Conservation (phyloP, 2,113 vertebrate species). For the Argyrosomus japonicus region DNA sequence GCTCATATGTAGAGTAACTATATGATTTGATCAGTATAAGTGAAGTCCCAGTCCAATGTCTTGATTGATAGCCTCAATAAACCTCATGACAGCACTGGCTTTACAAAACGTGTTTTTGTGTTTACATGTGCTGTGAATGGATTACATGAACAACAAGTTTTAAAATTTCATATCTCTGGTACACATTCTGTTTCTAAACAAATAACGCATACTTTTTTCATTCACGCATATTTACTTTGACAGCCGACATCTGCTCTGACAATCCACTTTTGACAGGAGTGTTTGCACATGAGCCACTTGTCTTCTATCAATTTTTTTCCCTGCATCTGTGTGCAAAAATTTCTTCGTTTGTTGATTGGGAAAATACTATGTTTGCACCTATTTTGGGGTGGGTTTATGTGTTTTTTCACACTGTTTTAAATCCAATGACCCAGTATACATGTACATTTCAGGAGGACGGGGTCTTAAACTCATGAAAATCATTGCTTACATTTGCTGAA, state of each 20-base stretch:
- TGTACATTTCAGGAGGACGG: neutral
- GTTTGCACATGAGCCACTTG: neutral
- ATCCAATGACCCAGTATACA: neutral
- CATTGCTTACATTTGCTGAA: neutral
- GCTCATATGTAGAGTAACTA: neutral
- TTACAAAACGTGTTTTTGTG: neutral
- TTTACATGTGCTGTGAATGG: neutral
- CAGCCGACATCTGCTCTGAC: neutral
- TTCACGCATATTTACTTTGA: conserved; percentile 8
- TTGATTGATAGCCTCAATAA: neutral
- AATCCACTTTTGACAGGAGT: neutral
- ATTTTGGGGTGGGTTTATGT: neutral
- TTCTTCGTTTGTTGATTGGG: neutral
- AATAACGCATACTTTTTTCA: neutral
- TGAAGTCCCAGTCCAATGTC: neutral
- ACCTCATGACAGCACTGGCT: neutral
- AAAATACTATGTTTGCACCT: neutral
- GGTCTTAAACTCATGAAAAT: neutral
- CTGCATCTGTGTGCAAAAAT: neutral
- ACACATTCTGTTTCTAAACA: neutral
- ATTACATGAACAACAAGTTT: neutral
- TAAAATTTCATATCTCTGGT: neutral
- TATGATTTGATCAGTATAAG: neutral
- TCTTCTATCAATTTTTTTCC: neutral
- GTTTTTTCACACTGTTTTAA: neutral